Conservation (phyloP, 2,888 invertebrate species). For the Scotopteryx bipunctaria region DNA sequence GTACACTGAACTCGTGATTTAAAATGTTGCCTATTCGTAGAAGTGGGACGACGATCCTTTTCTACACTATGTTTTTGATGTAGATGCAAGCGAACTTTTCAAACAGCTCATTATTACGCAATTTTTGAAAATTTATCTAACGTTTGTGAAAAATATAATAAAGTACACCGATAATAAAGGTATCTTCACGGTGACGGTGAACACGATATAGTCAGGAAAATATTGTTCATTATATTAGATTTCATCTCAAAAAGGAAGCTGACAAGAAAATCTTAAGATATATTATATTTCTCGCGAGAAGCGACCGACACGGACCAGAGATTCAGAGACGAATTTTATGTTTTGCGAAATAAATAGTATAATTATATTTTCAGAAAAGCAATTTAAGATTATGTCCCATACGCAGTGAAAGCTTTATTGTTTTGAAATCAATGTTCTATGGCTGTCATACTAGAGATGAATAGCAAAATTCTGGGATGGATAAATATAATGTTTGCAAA, state of each 20-base stretch:
- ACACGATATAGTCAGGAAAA: conserved; percentile 21
- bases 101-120: conserved; percentile 47
- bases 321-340: not conserved
- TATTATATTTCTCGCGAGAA: conserved; percentile 7
- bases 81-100: conserved; percentile 23
- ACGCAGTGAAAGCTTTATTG: conserved; percentile 37
- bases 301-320: not conserved
- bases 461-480: conserved; percentile 23
- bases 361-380: not conserved
- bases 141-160: not conserved
- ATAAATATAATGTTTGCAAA: conserved; percentile 21
- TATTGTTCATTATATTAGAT: conserved; percentile 14
- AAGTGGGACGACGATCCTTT: conserved; percentile 60
- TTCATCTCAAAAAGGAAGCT: conserved; percentile 28
- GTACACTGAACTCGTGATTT: conserved; percentile 71
- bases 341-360: not conserved
- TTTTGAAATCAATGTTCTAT: conserved; percentile 33
- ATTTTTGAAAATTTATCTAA: not conserved
- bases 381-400: not conserved
- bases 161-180: not conserved
- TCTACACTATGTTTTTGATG: conserved; percentile 46
- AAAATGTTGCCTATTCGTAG: conserved; percentile 66
- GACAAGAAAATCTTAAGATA: conserved; percentile 21
- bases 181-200: conserved; percentile 43
- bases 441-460: not conserved